Evolutionary conservation across 2,797 vertebrate genomes (phyloP).

Genomic region (Staurois parvus): DNA sequence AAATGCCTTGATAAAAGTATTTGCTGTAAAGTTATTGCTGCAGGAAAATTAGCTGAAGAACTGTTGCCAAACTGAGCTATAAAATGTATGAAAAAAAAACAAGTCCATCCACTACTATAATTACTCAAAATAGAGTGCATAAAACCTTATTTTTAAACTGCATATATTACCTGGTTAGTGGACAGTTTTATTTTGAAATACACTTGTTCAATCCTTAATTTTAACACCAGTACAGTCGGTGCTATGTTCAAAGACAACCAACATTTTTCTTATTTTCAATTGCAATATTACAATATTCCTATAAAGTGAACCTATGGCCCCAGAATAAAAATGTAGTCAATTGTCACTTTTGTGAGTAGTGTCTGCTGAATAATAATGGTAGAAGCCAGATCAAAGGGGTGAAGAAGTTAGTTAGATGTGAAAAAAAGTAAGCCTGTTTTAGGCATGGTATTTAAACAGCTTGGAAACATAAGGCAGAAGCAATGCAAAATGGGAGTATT

Average conservation of each 20-base stretch:
- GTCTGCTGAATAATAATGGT: too few species aligned
- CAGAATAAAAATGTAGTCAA: not conserved
- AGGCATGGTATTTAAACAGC: too few species aligned
- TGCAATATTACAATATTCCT: not conserved
- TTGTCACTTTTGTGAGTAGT: too few species aligned
- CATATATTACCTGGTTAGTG: not conserved
- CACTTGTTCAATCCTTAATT: not conserved
- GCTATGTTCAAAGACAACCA: not conserved
- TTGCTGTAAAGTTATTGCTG: not conserved
- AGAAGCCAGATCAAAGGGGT: too few species aligned
- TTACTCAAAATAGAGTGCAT: conserved; percentile 12
- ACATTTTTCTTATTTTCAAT: not conserved
- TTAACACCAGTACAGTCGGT: not conserved
- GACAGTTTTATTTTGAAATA: not conserved
- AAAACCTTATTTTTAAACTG: not conserved
- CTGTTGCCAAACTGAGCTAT: not conserved
- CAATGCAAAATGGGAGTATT: too few species aligned
- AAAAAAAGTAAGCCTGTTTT: too few species aligned
- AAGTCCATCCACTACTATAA: not conserved
- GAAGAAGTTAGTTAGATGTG: too few species aligned
- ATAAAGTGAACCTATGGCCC: not conserved
- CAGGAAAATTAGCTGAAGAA: not conserved
- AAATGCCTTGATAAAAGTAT: not conserved
- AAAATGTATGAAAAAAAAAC: not conserved
- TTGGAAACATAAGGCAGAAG: too few species aligned